These are phyloP conservation scores for Aplidium turbinatum DNA, from an alignment of 23 tunicate species.

Conservation along the genomic window DNA sequence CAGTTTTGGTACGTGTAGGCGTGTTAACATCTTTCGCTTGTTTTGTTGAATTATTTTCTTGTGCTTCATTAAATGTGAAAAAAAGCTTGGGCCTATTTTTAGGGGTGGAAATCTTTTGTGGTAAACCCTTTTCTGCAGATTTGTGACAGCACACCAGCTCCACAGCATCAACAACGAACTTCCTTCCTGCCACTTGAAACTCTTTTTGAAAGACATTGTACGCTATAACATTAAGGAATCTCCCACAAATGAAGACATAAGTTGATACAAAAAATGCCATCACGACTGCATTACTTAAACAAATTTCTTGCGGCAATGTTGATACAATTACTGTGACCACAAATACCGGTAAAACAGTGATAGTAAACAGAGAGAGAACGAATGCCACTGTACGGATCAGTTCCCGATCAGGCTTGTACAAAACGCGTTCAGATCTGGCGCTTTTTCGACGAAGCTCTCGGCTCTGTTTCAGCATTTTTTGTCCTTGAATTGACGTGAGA, in stretches of 20 bases:
- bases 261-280: conserved; percentile 37
- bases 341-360: conserved; percentile 71
- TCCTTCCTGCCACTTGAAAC: conserved; percentile 52
- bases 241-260: conserved; percentile 43
- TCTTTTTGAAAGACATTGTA: conserved; percentile 90
- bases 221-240: conserved; percentile 72
- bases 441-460: conserved; percentile 35
- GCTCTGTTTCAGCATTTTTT: conserved; percentile 58
- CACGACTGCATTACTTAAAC: conserved; percentile 11
- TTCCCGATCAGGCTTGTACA: conserved; percentile 47
- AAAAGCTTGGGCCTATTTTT: no score
- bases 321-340: conserved; percentile 21
- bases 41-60: no score
- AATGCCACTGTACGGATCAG: conserved; percentile 66
- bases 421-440: conserved; percentile 7
- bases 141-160: no score
- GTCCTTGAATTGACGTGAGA: conserved; percentile 50
- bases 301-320: not conserved
- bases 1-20: no score
- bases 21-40: no score
- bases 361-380: conserved; percentile 61
- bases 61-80: no score
- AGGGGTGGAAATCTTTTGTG: no score
- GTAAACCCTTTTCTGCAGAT: no score
- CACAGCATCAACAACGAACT: no score